Evolutionary conservation across 2,113 vertebrate genomes (phyloP).

Genomic region (Aix galericulata): DNA sequence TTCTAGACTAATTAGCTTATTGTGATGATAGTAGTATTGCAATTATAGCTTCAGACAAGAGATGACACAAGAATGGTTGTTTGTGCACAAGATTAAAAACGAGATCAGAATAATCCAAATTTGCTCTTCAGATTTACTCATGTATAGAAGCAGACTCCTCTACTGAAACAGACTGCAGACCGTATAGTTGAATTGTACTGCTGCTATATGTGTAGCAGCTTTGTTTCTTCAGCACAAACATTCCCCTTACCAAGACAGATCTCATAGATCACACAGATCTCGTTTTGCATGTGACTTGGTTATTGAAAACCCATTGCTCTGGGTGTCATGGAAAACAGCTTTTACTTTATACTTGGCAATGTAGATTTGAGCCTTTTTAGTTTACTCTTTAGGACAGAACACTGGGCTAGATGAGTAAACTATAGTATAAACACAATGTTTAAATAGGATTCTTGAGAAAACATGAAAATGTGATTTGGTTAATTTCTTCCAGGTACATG

Average conservation of each 20-base stretch:
- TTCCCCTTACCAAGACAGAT: background rate
- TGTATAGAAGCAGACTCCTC: background rate
- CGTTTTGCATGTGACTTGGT: background rate
- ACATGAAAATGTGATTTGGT: background rate
- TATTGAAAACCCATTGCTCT: background rate
- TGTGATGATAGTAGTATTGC: background rate
- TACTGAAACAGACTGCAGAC: background rate
- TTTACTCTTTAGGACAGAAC: background rate
- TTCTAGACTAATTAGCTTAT: background rate
- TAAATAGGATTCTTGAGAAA: background rate
- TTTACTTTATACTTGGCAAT: background rate
- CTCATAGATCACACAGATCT: background rate
- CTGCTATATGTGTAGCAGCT: background rate
- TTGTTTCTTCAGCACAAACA: background rate
- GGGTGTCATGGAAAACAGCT: background rate
- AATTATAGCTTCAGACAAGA: background rate
- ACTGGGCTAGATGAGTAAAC: background rate
- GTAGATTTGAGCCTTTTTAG: background rate
- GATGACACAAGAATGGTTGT: background rate
- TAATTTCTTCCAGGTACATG: background rate
- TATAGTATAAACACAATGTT: background rate
- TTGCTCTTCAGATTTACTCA: background rate
- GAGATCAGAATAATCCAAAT: background rate
- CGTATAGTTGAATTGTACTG: background rate
- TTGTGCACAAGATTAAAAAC: background rate